Evolutionary conservation across 2,797 vertebrate genomes (phyloP).

Genomic region (Hemibagrus guttatus): DNA sequence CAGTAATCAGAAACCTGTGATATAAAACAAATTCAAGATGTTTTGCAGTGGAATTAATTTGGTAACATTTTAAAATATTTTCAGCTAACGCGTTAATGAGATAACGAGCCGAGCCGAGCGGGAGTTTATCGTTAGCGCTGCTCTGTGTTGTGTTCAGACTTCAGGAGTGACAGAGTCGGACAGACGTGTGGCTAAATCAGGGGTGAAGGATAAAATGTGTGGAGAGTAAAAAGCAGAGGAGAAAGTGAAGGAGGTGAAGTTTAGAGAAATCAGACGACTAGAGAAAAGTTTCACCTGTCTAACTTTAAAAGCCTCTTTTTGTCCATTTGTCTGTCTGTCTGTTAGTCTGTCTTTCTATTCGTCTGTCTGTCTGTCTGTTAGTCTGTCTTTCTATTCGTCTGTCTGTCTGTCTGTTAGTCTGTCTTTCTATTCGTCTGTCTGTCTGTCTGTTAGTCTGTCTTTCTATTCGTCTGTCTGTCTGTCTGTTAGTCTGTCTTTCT

Average conservation of each 20-base stretch:
- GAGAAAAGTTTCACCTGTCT: neutral
- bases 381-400: too few species aligned
- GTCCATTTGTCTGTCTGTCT: neutral
- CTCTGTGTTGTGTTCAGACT: neutral
- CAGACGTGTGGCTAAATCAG: neutral
- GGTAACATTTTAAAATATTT: neutral
- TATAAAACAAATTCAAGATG: neutral
- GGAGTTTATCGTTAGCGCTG: neutral
- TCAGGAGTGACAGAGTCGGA: neutral
- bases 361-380: too few species aligned
- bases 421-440: too few species aligned
- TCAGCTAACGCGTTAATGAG: too few species aligned
- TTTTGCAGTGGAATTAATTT: neutral
- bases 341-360: neutral
- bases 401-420: too few species aligned
- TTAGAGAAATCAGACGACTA: neutral
- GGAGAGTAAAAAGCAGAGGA: neutral
- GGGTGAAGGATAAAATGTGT: neutral
- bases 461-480: neutral
- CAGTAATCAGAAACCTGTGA: neutral
- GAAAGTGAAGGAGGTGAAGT: neutral
- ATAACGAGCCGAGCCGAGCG: too few species aligned
- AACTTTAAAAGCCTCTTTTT: neutral
- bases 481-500: too few species aligned
- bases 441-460: too few species aligned